Conservation (phyloP, 2,797 vertebrate genomes). For the Acanthiza pusilla region DNA sequence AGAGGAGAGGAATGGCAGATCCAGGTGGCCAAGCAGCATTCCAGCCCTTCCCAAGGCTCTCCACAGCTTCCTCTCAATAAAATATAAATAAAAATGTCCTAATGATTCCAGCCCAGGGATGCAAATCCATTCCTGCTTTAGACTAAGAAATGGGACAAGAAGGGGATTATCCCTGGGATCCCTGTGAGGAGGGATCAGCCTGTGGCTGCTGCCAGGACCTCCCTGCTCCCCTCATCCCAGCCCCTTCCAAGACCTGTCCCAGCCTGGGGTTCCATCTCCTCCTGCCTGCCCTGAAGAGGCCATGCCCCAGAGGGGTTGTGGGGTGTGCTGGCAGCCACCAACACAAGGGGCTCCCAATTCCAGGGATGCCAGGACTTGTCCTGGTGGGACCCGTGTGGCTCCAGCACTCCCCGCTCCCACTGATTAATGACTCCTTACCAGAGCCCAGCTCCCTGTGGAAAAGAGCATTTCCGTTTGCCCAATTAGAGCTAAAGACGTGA, state of each 20-base stretch:
- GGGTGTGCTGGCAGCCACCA: background rate
- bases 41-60: background rate
- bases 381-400: accelerated
- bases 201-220: background rate
- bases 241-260: background rate
- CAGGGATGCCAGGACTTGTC: accelerated
- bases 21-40: background rate
- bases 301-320: accelerated
- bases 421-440: slow-evolving; percentile 25
- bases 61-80: background rate
- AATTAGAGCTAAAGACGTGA: slow-evolving; percentile 12
- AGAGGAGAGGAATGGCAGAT: background rate
- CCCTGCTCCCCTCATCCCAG: background rate
- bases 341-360: accelerated
- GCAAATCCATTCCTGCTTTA: background rate
- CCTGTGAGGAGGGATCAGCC: background rate
- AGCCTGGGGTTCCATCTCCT: accelerated
- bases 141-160: background rate
- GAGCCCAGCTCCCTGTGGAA: background rate
- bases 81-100: background rate
- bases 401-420: accelerated
- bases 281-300: background rate
- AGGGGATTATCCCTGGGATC: background rate
- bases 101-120: background rate
- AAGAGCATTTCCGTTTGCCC: background rate